Evolutionary conservation across 2,797 vertebrate genomes (phyloP), one percentile per base, ranked within the genome.

Genomic region (Pelochelys cantorii): DNA sequence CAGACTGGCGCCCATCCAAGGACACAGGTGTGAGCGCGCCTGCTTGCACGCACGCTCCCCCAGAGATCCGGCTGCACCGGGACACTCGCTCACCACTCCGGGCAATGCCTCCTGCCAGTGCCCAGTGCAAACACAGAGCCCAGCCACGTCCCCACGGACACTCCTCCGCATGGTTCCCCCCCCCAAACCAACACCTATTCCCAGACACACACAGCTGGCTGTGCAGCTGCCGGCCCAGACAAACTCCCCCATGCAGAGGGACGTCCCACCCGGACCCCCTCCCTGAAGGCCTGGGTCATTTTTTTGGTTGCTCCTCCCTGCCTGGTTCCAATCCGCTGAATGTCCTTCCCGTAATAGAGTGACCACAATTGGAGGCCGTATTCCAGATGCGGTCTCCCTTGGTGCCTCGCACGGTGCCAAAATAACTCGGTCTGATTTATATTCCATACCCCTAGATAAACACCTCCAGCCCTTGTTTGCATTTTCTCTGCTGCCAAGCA

Each of bases 391-490:
- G 95, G 90, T 94, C 87, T 93, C 92, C 77, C 79, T 48, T 81
- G 37, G 57, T 86, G 95, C 95, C 89, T 88, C 3, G 22, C 56
- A 14, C 0, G 0, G 22, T 92, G 95, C 96, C 90, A 94, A 92
- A 85, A 90, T 1, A 83, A 95, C 90, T 94, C 0, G 1, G 75
- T 56, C 62, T 87, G 90, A 59, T 95, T 95, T 86, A 87, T 94
- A 80, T 90, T 87, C 91, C 87, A 31, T 92, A 53, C 90, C 95
- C 95, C 96, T 90, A 90, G 90, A 94, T 93, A 95, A 97, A 97
- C 96, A 97, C 95, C 95, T 96, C 59, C 0, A 31, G 88, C 87
- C 74, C 83, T 0, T 88, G 95, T 89, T 87, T 95, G 93, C 85
- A 1, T 87, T 95, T 62, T 79, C 48, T 77, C 95, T 8, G 84